These are phyloP conservation scores for Anisognathus igniventris DNA, from an alignment of 2,797 vertebrate species.

Conservation along the genomic window DNA sequence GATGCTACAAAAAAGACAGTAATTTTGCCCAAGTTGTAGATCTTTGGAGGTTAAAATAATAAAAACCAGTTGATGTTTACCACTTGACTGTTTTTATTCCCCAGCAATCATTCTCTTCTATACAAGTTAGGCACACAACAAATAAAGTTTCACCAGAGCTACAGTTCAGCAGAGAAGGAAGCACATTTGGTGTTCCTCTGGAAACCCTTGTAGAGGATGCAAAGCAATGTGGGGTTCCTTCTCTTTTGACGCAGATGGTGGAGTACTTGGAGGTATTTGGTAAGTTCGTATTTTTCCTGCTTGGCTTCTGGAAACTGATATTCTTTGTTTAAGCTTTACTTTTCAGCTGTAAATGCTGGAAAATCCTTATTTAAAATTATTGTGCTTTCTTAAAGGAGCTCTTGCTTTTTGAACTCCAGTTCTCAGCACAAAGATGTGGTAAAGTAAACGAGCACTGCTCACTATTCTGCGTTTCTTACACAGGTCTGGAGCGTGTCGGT, in stretches of 20 bases:
- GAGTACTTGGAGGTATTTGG: slow-evolving; percentile 78
- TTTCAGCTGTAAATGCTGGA: background rate
- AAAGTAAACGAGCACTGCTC: background rate
- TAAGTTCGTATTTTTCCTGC: slow-evolving; percentile 4
- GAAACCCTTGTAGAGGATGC: slow-evolving; percentile 60
- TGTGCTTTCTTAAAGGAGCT: background rate
- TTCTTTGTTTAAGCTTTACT: background rate
- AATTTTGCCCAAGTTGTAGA: background rate
- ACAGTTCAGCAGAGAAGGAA: background rate
- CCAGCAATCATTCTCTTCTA: slow-evolving; percentile 75
- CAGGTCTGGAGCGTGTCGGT: slow-evolving; percentile 75
- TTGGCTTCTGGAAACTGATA: background rate
- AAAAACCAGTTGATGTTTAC: background rate
- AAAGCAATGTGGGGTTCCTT: slow-evolving; percentile 69
- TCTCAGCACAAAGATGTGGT: background rate
- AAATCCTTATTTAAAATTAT: background rate
- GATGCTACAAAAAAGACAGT: background rate
- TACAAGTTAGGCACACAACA: slow-evolving; percentile 65
- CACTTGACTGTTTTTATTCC: background rate
- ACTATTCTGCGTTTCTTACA: background rate
- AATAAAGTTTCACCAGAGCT: slow-evolving; percentile 73
- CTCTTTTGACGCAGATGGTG: slow-evolving; percentile 76
- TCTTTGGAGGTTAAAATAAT: background rate
- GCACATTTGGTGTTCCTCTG: slow-evolving; percentile 74
- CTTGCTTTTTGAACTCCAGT: background rate